Evolutionary conservation across 2,797 vertebrate species (phyloP), one percentile per base, ranked within the genome.

Genomic region (Neostethus bicornis): DNA sequence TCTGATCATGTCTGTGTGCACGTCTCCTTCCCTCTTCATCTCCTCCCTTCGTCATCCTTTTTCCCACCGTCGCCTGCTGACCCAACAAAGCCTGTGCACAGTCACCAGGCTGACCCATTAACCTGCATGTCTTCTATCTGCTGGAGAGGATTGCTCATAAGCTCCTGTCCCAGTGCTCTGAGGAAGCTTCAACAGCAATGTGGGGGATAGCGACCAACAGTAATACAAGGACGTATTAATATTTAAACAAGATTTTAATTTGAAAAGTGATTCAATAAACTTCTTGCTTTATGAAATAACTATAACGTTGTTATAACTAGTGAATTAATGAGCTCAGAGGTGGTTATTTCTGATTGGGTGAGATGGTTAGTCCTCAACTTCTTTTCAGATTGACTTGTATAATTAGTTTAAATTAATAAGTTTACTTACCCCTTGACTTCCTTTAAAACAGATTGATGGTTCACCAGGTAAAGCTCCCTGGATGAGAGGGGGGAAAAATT

Each of bases 351-450:
- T n/a, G n/a, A n/a, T n/a, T n/a, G n/a, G n/a, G n/a, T n/a, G 28
- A 23, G 11, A 44, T 47, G 11, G 31, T 48, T 5, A 10, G 19
- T 14, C 25, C 21, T 5, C 35, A 23, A 4, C 14, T 16, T 41
- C 20, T 43, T 37, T 12, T 14, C 35, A 19, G 23, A 19, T 20
- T 9, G 12, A 42, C 13, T 6, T 8, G 35, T 38, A 8, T n/a
- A 34, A 48, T n/a, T 24, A 7, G 11, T 8, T 10, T n/a, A 1
- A 13, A 43, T 0, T 23, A 3, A 31, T 37, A 3, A 13, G 44
- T 2, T 51, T 19, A 76, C 85, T 92, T 76, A 94, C 93, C 90
- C 93, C 93, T 76, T 92, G 91, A 71, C 80, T 91, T 73, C 90
- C 92, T 54, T 93, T 92, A 75, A 94, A 93, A 58, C 92, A 84